Percentiles rank a stretch among this genome's conserved stretches.
phyloP scores from a whole-genome alignment of 2,797 vertebrate species.

The Sebastiscus tertius region DNA sequence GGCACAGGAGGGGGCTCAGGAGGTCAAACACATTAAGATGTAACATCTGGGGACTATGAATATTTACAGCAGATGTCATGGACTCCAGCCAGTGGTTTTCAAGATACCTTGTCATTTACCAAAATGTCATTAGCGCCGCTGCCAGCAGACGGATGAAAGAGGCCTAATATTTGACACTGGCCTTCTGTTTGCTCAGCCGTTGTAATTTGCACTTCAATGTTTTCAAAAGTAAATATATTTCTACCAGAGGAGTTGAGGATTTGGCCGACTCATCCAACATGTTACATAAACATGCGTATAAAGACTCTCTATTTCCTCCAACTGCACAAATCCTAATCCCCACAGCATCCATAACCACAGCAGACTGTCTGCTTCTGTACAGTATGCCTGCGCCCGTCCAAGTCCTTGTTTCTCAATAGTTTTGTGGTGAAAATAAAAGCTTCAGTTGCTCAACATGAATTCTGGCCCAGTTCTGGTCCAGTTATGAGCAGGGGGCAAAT shows the following conservation, averaged over 20 bases:
- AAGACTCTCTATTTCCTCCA: conserved; percentile 51
- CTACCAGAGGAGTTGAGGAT: conserved; percentile 17
- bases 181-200: conserved; percentile 40
- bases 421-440: conserved; percentile 45
- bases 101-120: not conserved
- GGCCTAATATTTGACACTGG: not conserved
- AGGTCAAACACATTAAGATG: not conserved
- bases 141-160: conserved; percentile 8
- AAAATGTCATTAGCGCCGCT: not conserved
- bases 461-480: conserved; percentile 24
- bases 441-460: conserved; percentile 59
- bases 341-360: conserved; percentile 49
- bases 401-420: conserved; percentile 38
- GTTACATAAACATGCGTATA: conserved; percentile 53
- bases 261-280: conserved; percentile 22
- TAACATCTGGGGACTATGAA: not conserved
- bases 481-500: conserved; percentile 32
- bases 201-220: conserved; percentile 23
- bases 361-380: conserved; percentile 59
- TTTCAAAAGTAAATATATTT: conserved; percentile 49
- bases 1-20: not conserved
- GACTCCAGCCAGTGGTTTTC: not conserved
- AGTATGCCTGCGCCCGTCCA: conserved; percentile 19
- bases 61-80: not conserved
- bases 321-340: conserved; percentile 37